Conservation (phyloP, 2,888 invertebrate genomes). For the Altica lythri region DNA sequence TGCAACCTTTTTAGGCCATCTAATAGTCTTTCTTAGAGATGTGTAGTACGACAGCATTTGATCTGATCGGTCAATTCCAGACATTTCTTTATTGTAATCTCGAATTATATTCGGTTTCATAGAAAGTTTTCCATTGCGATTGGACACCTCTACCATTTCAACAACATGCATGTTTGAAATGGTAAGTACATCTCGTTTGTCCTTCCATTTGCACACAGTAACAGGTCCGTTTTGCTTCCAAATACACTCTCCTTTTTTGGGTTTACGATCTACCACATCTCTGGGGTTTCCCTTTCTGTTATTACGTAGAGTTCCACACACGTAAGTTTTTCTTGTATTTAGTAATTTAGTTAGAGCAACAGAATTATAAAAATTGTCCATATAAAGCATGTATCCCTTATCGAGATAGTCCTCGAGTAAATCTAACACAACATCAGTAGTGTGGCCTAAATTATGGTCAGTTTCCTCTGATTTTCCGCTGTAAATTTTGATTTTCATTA, state of each 20-base stretch:
- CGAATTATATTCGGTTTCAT: conserved; percentile 14
- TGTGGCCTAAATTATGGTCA: conserved; percentile 12
- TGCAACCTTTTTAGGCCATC: conserved; percentile 18
- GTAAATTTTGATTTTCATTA: conserved; percentile 7
- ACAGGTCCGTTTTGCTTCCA: conserved; percentile 16
- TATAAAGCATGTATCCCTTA: conserved; percentile 12
- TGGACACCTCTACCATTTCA: conserved; percentile 12
- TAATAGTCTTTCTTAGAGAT: conserved; percentile 14
- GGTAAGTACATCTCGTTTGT: conserved; percentile 9
- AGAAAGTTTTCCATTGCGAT: conserved; percentile 17
- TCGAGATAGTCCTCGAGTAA: conserved; percentile 13
- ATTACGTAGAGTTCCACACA: conserved; percentile 9
- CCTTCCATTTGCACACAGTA: conserved; percentile 19
- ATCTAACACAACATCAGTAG: conserved; percentile 12
- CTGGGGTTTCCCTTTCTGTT: conserved; percentile 11
- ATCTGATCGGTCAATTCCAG: conserved; percentile 8
- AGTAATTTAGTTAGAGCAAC: conserved; percentile 7
- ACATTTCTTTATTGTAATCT: conserved; percentile 16
- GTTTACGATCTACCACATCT: conserved; percentile 7
- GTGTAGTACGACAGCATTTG: conserved; percentile 1
- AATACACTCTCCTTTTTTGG: conserved; percentile 11
- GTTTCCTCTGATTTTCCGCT: conserved; percentile 13
- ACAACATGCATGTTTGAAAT: conserved; percentile 12
- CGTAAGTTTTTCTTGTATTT: conserved; percentile 16
- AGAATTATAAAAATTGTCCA: conserved; percentile 13